phyloP scores from a whole-genome alignment of 2,888 invertebrate species.

The Amblyjoppa proteus region DNA sequence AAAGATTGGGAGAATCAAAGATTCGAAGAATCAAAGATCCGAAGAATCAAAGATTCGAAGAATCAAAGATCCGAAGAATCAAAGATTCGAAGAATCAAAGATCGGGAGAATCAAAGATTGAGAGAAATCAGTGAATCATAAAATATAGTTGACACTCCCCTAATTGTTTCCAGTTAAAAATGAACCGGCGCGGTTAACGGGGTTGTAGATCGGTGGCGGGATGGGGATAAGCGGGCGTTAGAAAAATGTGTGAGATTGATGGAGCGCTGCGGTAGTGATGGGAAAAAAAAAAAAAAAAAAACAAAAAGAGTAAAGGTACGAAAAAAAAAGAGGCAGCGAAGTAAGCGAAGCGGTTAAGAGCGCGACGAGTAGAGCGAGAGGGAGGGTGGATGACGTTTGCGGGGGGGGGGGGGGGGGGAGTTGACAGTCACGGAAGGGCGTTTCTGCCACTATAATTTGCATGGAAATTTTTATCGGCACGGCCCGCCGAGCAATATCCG shows the following conservation, averaged over 20 bases:
- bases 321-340: slow-evolving; percentile 32
- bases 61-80: not conserved
- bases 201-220: not conserved
- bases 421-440: slow-evolving; percentile 73
- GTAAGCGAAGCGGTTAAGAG: slow-evolving; percentile 38
- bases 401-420: slow-evolving; percentile 34
- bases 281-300: not conserved
- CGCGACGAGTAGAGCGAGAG: slow-evolving; percentile 12
- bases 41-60: not conserved
- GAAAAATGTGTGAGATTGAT: slow-evolving; percentile 21
- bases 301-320: slow-evolving; percentile 21
- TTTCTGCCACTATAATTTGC: slow-evolving; percentile 81
- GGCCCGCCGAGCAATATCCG: slow-evolving; percentile 79
- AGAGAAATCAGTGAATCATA: not conserved
- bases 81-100: not conserved
- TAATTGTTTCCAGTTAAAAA: slow-evolving; percentile 23
- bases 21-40: no score
- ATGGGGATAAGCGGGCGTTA: slow-evolving; percentile 56
- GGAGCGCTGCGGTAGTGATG: slow-evolving; percentile 13
- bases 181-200: not conserved
- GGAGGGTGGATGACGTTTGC: slow-evolving; percentile 31
- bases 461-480: slow-evolving; percentile 82
- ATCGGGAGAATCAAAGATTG: not conserved
- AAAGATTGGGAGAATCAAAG: not conserved
- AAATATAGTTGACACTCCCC: not conserved